Evolutionary conservation across 2,113 vertebrate genomes (phyloP).

Genomic region (Nettapus auritus): DNA sequence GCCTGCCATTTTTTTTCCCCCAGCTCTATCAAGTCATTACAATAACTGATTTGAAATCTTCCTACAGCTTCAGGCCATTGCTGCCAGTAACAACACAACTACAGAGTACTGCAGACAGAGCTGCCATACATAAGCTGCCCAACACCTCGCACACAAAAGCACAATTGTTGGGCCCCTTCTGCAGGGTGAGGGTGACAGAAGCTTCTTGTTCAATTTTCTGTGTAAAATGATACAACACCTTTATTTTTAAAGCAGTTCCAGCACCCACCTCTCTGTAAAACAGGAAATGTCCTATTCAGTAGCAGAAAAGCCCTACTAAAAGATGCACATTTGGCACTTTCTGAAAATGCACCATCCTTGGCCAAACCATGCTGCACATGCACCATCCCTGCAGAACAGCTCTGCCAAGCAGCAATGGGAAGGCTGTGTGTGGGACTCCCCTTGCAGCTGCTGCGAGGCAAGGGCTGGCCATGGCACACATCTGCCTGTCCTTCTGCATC

Average conservation of each 20-base stretch:
- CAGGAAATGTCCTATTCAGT: background rate
- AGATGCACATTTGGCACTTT: background rate
- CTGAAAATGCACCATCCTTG: background rate
- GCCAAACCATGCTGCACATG: background rate
- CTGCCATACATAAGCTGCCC: fast-evolving
- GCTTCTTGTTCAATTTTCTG: background rate
- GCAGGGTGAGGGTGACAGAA: background rate
- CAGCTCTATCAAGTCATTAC: background rate
- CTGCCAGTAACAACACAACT: background rate
- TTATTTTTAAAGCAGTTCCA: background rate
- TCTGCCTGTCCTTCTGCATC: background rate
- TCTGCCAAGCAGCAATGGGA: background rate
- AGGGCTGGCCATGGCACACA: background rate
- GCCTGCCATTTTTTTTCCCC: background rate
- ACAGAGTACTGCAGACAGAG: background rate
- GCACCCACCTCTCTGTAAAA: background rate
- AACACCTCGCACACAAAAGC: background rate
- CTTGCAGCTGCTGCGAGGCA: background rate
- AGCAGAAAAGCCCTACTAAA: background rate
- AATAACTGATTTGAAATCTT: background rate
- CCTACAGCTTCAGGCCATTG: background rate
- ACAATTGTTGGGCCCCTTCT: background rate
- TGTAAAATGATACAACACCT: background rate
- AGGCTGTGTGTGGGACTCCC: background rate
- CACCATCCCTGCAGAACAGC: background rate